Evolutionary conservation across 2,113 vertebrate species (phyloP).

Genomic region (Rhynchomys soricoides): DNA sequence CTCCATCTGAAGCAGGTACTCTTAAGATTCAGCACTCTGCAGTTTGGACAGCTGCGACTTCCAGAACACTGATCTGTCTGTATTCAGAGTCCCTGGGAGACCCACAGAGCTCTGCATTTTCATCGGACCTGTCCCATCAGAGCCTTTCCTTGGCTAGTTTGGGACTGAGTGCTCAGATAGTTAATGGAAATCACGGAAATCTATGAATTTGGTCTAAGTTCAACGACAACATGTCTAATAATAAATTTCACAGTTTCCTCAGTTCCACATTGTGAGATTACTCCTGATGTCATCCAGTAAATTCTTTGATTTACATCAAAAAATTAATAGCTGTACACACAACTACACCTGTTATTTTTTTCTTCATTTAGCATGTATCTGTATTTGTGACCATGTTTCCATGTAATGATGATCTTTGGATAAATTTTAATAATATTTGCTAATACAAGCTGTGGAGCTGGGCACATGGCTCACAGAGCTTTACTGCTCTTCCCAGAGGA

Average conservation of each 20-base stretch:
- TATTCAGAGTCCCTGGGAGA: not conserved
- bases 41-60: not conserved
- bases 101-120: not conserved
- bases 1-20: not conserved
- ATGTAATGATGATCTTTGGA: not conserved
- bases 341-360: not conserved
- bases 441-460: not conserved
- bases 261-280: conserved; percentile 21
- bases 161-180: not conserved
- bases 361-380: not conserved
- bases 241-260: not conserved
- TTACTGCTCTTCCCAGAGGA: not conserved
- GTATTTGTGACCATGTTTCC: not conserved
- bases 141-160: not conserved
- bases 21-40: not conserved
- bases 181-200: not conserved
- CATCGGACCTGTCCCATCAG: not conserved
- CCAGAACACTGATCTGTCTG: too few species aligned
- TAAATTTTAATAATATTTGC: conserved; percentile 16
- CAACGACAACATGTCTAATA: not conserved
- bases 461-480: not conserved
- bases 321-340: not conserved
- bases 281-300: not conserved
- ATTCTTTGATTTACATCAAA: not conserved
- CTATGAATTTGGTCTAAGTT: not conserved